A percentile compares a stretch with the other conserved stretches of the same genome.
Evolutionary conservation across 2,797 vertebrate genomes (phyloP).

Genomic region (Molossus molossus): DNA sequence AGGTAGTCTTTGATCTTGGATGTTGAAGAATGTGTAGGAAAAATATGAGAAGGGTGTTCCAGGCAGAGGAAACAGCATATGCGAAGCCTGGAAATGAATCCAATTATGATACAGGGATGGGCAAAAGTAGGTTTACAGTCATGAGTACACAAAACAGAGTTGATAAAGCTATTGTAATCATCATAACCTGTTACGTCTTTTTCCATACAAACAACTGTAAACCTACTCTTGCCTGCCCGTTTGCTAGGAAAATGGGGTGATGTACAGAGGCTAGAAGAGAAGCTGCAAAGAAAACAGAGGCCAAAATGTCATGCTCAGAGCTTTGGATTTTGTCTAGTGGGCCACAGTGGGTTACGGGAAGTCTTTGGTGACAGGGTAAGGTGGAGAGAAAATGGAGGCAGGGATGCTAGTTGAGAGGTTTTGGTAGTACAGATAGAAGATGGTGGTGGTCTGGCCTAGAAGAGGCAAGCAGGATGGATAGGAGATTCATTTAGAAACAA

Average conservation of each 20-base stretch:
- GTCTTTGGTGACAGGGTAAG: constrained; percentile 6
- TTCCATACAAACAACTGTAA: background rate
- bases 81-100: constrained; percentile 25
- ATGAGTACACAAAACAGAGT: background rate
- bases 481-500: background rate
- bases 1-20: constrained; percentile 43
- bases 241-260: background rate
- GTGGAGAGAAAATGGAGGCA: background rate
- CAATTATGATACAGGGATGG: background rate
- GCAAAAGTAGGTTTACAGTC: background rate
- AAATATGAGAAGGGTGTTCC: background rate
- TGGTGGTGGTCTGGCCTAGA: constrained; percentile 8
- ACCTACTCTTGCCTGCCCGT: background rate
- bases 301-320: background rate
- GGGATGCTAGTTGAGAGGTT: background rate
- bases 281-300: background rate
- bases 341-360: background rate
- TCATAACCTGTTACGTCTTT: background rate
- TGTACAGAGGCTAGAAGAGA: constrained; percentile 6
- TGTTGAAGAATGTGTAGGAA: constrained; percentile 19
- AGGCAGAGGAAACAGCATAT: constrained; percentile 49
- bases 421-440: background rate
- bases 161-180: background rate
- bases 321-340: constrained; percentile 36
- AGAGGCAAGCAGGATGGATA: background rate